Base-by-base conservation (phyloP, 2,113 vertebrate species). In the Puntigrus tetrazona region DNA sequence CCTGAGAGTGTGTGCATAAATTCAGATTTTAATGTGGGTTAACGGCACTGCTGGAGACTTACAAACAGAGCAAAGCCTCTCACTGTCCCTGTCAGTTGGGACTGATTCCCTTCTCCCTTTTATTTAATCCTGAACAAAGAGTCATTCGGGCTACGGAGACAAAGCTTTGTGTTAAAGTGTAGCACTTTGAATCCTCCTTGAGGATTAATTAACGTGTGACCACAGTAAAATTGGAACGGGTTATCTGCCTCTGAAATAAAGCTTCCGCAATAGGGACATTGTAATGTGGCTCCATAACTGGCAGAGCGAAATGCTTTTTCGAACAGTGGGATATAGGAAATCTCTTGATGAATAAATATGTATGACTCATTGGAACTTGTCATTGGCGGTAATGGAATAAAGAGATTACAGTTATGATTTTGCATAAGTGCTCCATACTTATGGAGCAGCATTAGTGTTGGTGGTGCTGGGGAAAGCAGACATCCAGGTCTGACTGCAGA, bases 161-260 rank as follows among this genome's bases (percentile, higher is more conserved):
- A 82, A 84, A 82, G 83, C 73, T 22, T 55, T 74, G 52, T 84
- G 65, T 79, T 85, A 78, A 78, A 83, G 52, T 77, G 55, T 27
- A 57, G n/a, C 61, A 52, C 80, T 80, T 63, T 85, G 74, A 75
- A 78, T 67, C 63, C 74, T 73, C 74, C 69, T 61, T 74, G 67
- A 85, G 83, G 85, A 88, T 87, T 85, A 85, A 87, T 88, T 88
- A 88, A 80, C 61, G 61, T 76, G 61, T 83, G 86, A 85, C 47
- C 70, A 75, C 50, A 52, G 50, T 74, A 79, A 86, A 89, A 84
- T 86, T 87, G 59, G 67, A 86, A 84, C 36, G 43, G 73, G 70
- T 86, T 70, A 87, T 87, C 83, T 47, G 63, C 63, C 29, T 57
- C 55, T 78, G 73, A 78, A 84, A 75, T 69, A 84, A 86, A 31